Evolutionary conservation across 2,113 vertebrate species (phyloP).

Genomic region (Mus musculus): GRCm39 chr9:41003501-41004000

Average conservation of each 20-base stretch:
- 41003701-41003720: neutral
- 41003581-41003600: neutral
- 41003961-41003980: neutral
- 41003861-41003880: too few species aligned
- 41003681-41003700: constrained; percentile 12
- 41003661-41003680: neutral
- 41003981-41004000: neutral
- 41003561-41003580: neutral
- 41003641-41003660: neutral
- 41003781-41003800: neutral
- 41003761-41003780: neutral
- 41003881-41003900: neutral
- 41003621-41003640: neutral
- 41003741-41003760: neutral
- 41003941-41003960: neutral
- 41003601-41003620: neutral
- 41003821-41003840: neutral
- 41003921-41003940: neutral
- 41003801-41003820: neutral
- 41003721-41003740: neutral
- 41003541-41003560: neutral
- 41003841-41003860: neutral
- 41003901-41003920: neutral
- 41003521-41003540: neutral
- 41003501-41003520: neutral